Evolutionary conservation across 2,113 vertebrate species (phyloP), one percentile per base, ranked within the genome.

Genomic region (Leptodactylus fuscus): DNA sequence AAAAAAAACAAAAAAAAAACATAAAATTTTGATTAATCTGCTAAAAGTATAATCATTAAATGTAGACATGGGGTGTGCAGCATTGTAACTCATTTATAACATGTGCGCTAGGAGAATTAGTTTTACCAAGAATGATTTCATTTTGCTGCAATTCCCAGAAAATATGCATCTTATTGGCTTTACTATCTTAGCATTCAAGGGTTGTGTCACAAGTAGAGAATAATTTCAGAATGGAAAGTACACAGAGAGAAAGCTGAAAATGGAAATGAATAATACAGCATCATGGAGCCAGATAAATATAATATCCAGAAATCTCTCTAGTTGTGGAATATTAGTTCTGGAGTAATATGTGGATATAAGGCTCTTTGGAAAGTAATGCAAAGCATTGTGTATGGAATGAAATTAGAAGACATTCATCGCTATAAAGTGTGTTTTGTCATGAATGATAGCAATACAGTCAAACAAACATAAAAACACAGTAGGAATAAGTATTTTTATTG

Each of bases 201-300:
- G 34, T 16, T 60, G 77, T 80, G 34, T 80, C 13, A 60, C 13
- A 18, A 62, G 11, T 20, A 58, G 32, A n/a, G 20, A 76, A 76
- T 76, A 18, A 79, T 58, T 41, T 60, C 51, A 41, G 51, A 38
- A 79, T 58, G 53, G 51, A 60, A 58, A 60, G 51, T 60, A 79
- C 51, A 79, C 22, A 41, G 51, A 36, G 27, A 78, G 20, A 32
- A 60, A 79, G 32, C 51, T 22, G 51, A 27, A 80, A 60, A 60
- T 16, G n/a, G 12, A 62, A 62, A 80, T 80, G 16, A 60, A 44
- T 80, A 60, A 44, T 27, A 60, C 34, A 60, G 22, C 36, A 80
- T 44, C 34, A 79, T 18, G 34, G 36, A 16, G 32, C 22, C 5
- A 13, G 10, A 34, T 38, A 79, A 79, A 79, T 60, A 78, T 34